phyloP scores from a whole-genome alignment of 2,797 vertebrate genomes.

The Eulemur albifrons region DNA sequence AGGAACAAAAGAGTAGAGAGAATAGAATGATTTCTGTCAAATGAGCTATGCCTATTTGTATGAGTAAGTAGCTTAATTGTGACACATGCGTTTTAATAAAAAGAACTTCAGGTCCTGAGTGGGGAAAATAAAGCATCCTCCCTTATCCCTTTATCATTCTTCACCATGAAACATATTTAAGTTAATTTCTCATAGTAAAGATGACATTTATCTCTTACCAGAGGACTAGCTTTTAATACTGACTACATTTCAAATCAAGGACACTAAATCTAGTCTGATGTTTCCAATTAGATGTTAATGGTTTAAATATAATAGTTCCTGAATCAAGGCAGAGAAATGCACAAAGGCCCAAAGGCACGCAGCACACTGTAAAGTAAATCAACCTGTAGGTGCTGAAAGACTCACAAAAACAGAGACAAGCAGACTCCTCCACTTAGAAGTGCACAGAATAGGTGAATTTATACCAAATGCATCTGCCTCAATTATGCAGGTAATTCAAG shows the following conservation, averaged over 20 bases:
- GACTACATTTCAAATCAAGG: constrained; percentile 46
- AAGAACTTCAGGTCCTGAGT: neutral
- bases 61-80: constrained; percentile 11
- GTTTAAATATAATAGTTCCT: constrained; percentile 38
- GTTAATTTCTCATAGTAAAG: constrained; percentile 40
- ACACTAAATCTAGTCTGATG: constrained; percentile 2
- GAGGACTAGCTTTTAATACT: neutral
- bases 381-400: neutral
- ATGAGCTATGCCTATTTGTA: neutral
- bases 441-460: neutral
- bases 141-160: neutral
- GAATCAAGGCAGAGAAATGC: neutral
- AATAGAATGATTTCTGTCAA: neutral
- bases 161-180: constrained; percentile 13
- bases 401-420: neutral
- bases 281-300: constrained; percentile 31
- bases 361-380: neutral
- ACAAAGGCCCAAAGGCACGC: neutral
- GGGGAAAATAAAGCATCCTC: neutral
- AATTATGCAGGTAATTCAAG: neutral
- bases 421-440: neutral
- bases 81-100: neutral
- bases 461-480: neutral
- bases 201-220: neutral
- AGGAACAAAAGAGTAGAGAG: neutral